Evolutionary conservation across 2,888 invertebrate genomes (phyloP), one percentile per base, ranked within the genome.

Genomic region (Drosophila infuscata): DNA sequence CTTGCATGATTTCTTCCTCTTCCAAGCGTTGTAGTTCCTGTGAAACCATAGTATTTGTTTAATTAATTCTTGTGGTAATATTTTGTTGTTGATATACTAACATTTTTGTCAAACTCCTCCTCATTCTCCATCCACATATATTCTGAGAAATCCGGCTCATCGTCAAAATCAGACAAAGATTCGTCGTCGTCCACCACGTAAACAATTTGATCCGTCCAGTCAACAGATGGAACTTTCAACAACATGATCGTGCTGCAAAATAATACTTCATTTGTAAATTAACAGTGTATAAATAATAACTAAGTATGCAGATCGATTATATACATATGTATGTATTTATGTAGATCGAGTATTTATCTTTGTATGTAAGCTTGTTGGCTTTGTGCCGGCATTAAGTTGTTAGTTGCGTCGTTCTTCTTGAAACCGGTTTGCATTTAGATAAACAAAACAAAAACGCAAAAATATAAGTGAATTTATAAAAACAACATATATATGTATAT

Each of bases 121-220:
- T 98, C 97, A 89, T 97, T 96, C 92, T 98, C 98, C 98, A 98
- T 98, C 98, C 98, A 98, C 94, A 98, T 95, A 91, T 97, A 98
- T 90, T 98, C 98, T 0, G 97, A 96, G 92, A 98, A 98, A 93
- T 98, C 97, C 61, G 91, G 91, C 70, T 92, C 92, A 73, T 92
- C 91, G 65, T 91, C 91, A 56, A 91, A 77, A 72, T 92, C 92
- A 53, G 91, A 92, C 49, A 92, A 79, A 15, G 92, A 91, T 68
- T 93, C 92, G 68, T 92, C 91, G 57, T 93, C 92, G 63, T 92
- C 92, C 76, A 92, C 87, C 61, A 91, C 78, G 60, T 91, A 90
- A 73, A 92, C 91, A 66, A 92, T 90, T 83, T 92, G 92, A 72
- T 93, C 93, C 60, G 91, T 90, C 92, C 92, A 92, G 79, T 93